Base-by-base conservation (phyloP, 2,113 vertebrate genomes). In the Dicentrarchus labrax region DNA sequence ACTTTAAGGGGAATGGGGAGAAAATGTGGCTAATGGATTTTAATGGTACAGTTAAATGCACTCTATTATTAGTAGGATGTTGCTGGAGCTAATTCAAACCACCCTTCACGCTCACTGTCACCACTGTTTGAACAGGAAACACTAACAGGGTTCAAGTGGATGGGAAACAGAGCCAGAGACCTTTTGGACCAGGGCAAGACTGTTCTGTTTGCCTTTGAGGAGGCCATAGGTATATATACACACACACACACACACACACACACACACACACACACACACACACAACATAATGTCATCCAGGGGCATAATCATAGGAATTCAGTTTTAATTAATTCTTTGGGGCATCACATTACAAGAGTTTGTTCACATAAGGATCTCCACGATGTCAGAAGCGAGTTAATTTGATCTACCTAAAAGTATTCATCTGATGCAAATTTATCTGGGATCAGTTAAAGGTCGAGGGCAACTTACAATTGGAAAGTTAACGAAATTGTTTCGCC, bases 91-190 rank as follows among this genome's bases (percentile, higher is more conserved):
- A 60, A 38, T 65, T 82, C 17, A 75, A 83, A 64, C 12, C 16
- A 68, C 57, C 57, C 47, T 50, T 70, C 3, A 53, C 4, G 7
- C 11, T 53, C 53, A 56, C 72, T 78, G 6, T 77, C 11, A 10
- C 21, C 7, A 4, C 19, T 83, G 64, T 90, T 81, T 84, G 47
- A 4, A 82, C 88, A 99, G 98, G 98, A 99, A 95, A 99, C 98
- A 0, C 86, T 99, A 69, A 99, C 98, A 1, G 98, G 98, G 74
- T 99, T 99, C 90, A 99, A 99, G 84, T 99, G 98, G 98, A 99
- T 99, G 98, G 98, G 98, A 76, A 99, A 99, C 94, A 92, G 98
- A 94, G 96, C 97, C 81, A 96, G 94, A 68, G 96, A 98, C 79
- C 96, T 99, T 17, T 93, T 97, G 92, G 96, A 98, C 82, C 95